These are phyloP conservation scores for Perca flavescens DNA, from an alignment of 2,113 vertebrate genomes.

Conservation along the genomic window DNA sequence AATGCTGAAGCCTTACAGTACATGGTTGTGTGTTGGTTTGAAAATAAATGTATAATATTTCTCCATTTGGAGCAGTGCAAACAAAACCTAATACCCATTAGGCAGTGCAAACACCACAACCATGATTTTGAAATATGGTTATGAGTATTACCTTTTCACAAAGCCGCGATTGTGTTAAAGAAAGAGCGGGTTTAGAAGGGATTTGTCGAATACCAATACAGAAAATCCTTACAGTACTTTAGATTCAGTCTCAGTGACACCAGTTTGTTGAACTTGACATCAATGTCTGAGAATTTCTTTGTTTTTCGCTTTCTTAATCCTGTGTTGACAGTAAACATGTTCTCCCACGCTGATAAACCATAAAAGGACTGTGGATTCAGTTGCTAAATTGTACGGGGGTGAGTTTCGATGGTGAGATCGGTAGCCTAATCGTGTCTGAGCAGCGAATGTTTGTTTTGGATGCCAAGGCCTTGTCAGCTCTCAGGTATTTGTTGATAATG, in stretches of 20 bases:
- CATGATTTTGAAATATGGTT: background rate
- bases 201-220: conserved; percentile 29
- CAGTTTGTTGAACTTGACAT: background rate
- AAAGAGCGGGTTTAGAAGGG: background rate
- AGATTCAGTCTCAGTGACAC: background rate
- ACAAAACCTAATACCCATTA: conserved; percentile 1
- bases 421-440: conserved; percentile 37
- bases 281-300: background rate
- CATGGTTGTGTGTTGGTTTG: background rate
- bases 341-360: conserved; percentile 31
- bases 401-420: conserved; percentile 4
- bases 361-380: conserved; percentile 11
- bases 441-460: conserved; percentile 34
- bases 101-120: conserved; percentile 12
- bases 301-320: conserved; percentile 43
- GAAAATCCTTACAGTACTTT: conserved; percentile 15
- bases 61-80: conserved; percentile 24
- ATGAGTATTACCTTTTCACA: conserved; percentile 10
- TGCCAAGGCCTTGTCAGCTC: conserved; percentile 34
- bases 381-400: conserved; percentile 37
- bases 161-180: background rate
- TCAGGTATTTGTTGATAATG: conserved; percentile 46
- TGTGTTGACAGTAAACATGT: conserved; percentile 64
- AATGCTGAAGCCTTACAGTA: conserved; percentile 4
- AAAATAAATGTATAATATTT: background rate